These are phyloP conservation scores for Pseudoips prasinana DNA, from an alignment of 2,888 invertebrate genomes.

Conservation along the genomic window DNA sequence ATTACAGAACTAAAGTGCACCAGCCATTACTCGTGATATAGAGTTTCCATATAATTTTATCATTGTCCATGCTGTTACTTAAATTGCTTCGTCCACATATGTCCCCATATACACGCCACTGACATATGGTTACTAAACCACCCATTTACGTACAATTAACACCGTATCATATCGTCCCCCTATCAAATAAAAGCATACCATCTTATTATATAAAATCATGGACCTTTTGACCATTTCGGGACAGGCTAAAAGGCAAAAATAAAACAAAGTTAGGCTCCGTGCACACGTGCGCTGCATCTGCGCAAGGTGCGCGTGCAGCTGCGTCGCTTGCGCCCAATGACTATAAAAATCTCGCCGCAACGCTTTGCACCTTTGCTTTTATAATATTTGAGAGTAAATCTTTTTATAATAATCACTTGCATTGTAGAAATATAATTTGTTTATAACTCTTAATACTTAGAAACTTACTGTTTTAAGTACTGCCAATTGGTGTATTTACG, in stretches of 20 bases:
- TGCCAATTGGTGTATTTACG: slow-evolving; percentile 18
- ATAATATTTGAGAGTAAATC: slow-evolving; percentile 17
- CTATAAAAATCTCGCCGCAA: slow-evolving; percentile 37
- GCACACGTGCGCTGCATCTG: slow-evolving; percentile 62
- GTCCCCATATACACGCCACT: too few species aligned
- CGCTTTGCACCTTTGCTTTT: slow-evolving; percentile 41
- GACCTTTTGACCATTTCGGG: slow-evolving; percentile 13
- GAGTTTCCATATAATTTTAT: too few species aligned
- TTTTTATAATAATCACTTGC: slow-evolving; percentile 10
- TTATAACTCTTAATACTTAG: too few species aligned
- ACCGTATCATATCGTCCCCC: too few species aligned
- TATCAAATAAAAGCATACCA: slow-evolving; percentile 2
- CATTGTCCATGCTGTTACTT: too few species aligned
- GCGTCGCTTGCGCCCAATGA: slow-evolving; percentile 29
- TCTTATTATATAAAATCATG: slow-evolving; percentile 24
- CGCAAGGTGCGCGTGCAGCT: slow-evolving; percentile 65
- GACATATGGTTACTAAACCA: too few species aligned
- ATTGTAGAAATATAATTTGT: too few species aligned
- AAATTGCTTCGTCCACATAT: too few species aligned
- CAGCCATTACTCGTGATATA: too few species aligned
- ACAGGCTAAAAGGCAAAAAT: slow-evolving; percentile 23
- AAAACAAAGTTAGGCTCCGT: slow-evolving; percentile 32
- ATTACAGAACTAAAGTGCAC: too few species aligned
- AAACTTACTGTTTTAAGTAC: too few species aligned
- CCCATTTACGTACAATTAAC: too few species aligned